Conservation (phyloP, 2,113 vertebrate species). For the Notothenia coriiceps region DNA sequence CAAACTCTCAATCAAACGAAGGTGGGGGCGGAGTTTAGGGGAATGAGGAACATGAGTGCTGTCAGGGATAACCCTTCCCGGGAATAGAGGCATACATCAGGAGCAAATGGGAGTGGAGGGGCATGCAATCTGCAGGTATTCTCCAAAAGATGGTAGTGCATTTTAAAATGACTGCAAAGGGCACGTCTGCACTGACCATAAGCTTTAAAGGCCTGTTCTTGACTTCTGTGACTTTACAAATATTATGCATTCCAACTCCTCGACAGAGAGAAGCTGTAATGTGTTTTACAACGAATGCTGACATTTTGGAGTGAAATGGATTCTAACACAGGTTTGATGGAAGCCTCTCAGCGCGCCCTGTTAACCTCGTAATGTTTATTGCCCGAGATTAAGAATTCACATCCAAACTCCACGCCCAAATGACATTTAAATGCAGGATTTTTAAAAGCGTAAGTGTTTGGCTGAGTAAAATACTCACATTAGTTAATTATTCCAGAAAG, state of each 20-base stretch:
- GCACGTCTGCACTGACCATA: conserved; percentile 15
- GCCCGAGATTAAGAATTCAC: conserved; percentile 70
- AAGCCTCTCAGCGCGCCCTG: conserved; percentile 41
- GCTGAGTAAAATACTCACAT: conserved; percentile 77
- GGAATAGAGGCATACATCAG: conserved; percentile 49
- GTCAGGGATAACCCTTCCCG: conserved; percentile 53
- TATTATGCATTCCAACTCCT: conserved; percentile 58
- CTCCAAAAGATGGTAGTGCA: neutral
- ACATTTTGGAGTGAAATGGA: conserved; percentile 62
- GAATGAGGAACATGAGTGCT: conserved; percentile 34
- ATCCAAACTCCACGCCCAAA: conserved; percentile 66
- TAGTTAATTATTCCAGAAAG: conserved; percentile 81
- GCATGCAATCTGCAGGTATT: conserved; percentile 9
- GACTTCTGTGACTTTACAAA: conserved; percentile 58
- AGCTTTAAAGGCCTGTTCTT: conserved; percentile 40
- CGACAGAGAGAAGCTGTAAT: conserved; percentile 8
- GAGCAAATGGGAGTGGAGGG: conserved; percentile 30
- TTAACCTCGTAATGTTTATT: conserved; percentile 74
- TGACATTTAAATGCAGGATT: conserved; percentile 81
- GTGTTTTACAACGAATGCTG: conserved; percentile 57
- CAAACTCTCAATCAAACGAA: conserved; percentile 77
- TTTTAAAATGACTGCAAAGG: conserved; percentile 27
- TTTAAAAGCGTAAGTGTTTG: conserved; percentile 73
- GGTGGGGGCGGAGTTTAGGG: conserved; percentile 50
- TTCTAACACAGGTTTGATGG: conserved; percentile 49